These are phyloP conservation scores for Malacosoma neustria DNA, from an alignment of 2,888 invertebrate species.

Conservation along the genomic window DNA sequence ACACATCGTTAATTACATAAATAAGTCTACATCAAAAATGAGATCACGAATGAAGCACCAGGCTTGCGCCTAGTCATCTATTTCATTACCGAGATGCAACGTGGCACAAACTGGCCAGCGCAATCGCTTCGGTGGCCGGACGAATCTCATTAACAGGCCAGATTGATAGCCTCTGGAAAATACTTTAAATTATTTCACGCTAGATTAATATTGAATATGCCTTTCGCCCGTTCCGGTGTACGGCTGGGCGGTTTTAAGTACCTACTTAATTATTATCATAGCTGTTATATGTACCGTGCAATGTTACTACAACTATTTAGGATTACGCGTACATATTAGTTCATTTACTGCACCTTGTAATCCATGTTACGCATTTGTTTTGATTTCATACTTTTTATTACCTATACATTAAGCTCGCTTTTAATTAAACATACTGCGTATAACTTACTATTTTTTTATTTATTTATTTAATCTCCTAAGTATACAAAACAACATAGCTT, in stretches of 20 bases:
- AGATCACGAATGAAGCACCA: background rate
- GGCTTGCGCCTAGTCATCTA: slow-evolving; percentile 15
- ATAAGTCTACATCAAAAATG: background rate
- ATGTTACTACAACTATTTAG: background rate
- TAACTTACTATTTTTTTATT: too few relatives aligned
- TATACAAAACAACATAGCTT: too few relatives aligned
- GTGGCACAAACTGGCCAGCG: slow-evolving; percentile 58
- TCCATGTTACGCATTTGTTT: too few relatives aligned
- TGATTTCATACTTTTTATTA: too few relatives aligned
- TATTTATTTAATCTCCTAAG: too few relatives aligned
- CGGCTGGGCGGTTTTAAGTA: slow-evolving; percentile 20
- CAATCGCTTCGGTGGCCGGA: slow-evolving; percentile 43
- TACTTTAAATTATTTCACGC: slow-evolving; percentile 62
- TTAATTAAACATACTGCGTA: too few relatives aligned
- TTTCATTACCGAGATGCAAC: slow-evolving; percentile 56
- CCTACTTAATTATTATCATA: slow-evolving; percentile 20
- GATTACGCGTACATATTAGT: too few relatives aligned
- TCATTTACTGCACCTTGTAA: too few relatives aligned
- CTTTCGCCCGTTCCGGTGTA: slow-evolving; percentile 8
- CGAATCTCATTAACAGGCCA: slow-evolving; percentile 64
- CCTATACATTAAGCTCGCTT: too few relatives aligned
- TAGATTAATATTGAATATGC: slow-evolving; percentile 58
- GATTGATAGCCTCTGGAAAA: slow-evolving; percentile 66
- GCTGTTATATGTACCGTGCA: background rate
- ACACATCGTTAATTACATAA: too few relatives aligned